These are phyloP conservation scores for Ypsolopha sequella DNA, from an alignment of 2,888 invertebrate genomes.

Conservation along the genomic window DNA sequence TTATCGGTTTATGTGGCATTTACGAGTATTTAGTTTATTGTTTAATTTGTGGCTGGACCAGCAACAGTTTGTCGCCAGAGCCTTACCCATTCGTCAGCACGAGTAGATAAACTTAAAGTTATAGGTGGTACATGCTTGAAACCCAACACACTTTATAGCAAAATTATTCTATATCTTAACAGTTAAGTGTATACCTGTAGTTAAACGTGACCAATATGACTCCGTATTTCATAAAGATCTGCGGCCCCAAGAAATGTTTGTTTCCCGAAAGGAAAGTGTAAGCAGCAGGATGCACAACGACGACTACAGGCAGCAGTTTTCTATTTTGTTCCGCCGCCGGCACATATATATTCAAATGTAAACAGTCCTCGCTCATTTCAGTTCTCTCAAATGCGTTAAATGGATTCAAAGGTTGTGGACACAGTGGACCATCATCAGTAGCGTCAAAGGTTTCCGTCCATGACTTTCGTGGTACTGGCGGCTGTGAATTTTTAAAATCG, in stretches of 20 bases:
- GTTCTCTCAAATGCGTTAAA: slow-evolving; percentile 12
- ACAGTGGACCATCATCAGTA: slow-evolving; percentile 16
- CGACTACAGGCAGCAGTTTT: slow-evolving; percentile 20
- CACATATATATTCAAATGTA: slow-evolving; percentile 20
- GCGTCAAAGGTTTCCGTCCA: slow-evolving; percentile 19
- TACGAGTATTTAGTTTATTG: no score
- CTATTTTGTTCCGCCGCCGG: slow-evolving; percentile 12
- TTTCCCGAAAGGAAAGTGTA: slow-evolving; percentile 21
- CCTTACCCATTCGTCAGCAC: no score
- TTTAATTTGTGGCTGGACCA: no score
- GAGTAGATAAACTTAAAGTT: no score
- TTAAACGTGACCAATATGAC: slow-evolving; percentile 36
- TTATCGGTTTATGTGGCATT: no score
- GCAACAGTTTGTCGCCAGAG: no score
- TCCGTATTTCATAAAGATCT: slow-evolving; percentile 22
- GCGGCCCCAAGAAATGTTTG: slow-evolving; percentile 21
- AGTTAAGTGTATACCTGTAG: slow-evolving; percentile 24
- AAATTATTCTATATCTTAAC: background rate
- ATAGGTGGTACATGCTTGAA: no score
- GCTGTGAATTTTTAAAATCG: slow-evolving; percentile 9
- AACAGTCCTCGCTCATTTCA: slow-evolving; percentile 26
- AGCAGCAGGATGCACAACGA: slow-evolving; percentile 30
- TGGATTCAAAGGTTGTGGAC: slow-evolving; percentile 15
- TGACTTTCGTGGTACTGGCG: slow-evolving; percentile 20
- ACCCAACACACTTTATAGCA: no score